Conservation (phyloP, 2,113 vertebrate genomes). For the Pao palembangensis region DNA sequence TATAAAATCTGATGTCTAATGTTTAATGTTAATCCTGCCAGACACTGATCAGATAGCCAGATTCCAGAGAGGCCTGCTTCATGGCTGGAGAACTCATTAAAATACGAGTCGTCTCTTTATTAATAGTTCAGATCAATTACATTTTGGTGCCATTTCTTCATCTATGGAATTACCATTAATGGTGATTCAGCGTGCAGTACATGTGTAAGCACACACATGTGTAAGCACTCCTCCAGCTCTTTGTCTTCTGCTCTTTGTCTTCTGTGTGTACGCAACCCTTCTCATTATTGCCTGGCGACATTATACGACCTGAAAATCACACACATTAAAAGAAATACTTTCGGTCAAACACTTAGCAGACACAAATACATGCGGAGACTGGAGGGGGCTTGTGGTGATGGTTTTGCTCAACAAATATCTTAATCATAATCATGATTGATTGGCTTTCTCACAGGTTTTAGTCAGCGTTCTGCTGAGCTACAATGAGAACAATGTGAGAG, state of each 20-base stretch:
- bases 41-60: slow-evolving; percentile 19
- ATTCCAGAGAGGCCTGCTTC: slow-evolving; percentile 13
- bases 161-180: slow-evolving; percentile 18
- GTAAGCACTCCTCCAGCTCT: slow-evolving; percentile 9
- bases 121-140: slow-evolving; percentile 22
- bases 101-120: slow-evolving; percentile 32
- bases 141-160: slow-evolving; percentile 16
- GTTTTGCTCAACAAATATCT: slow-evolving; percentile 34
- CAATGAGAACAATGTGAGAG: slow-evolving; percentile 38
- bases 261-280: background rate
- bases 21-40: slow-evolving; percentile 37
- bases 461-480: slow-evolving; percentile 51
- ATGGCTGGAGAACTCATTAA: slow-evolving; percentile 24
- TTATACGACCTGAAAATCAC: slow-evolving; percentile 56
- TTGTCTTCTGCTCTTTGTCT: slow-evolving; percentile 20
- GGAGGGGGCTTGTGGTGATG: background rate
- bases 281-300: slow-evolving; percentile 27
- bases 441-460: slow-evolving; percentile 42
- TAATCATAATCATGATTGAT: slow-evolving; percentile 48
- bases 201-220: slow-evolving; percentile 17
- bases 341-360: slow-evolving; percentile 16
- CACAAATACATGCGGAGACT: too few relatives aligned
- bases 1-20: slow-evolving; percentile 27
- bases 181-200: slow-evolving; percentile 19
- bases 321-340: slow-evolving; percentile 9